These are phyloP conservation scores for Notocelia uddmanniana DNA, from an alignment of 2,888 invertebrate genomes.

Conservation along the genomic window DNA sequence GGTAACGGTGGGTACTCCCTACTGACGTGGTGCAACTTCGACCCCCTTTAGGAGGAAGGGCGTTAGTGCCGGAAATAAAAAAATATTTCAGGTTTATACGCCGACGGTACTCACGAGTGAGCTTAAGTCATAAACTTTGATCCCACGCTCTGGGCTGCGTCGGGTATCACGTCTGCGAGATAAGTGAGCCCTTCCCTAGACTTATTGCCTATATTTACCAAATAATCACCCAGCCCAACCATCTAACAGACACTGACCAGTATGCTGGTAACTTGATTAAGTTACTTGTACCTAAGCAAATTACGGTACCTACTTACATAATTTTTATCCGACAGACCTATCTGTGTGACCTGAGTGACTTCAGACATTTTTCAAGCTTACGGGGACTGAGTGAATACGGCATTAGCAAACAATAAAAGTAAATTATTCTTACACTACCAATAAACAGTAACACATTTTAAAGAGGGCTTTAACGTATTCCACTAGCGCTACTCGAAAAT, in stretches of 20 bases:
- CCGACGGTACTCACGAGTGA: constrained; percentile 33
- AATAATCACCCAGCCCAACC: constrained; percentile 40
- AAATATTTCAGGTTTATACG: constrained; percentile 10
- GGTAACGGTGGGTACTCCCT: too few species aligned
- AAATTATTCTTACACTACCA: too few species aligned
- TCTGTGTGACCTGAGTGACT: not conserved
- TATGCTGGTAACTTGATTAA: not conserved
- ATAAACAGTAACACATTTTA: too few species aligned
- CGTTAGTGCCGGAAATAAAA: not conserved
- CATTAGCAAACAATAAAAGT: too few species aligned
- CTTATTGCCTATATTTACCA: constrained; percentile 45
- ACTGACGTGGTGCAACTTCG: too few species aligned
- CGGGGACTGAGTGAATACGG: too few species aligned
- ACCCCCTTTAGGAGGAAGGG: too few species aligned
- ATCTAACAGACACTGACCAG: constrained; percentile 32
- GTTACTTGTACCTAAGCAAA: constrained; percentile 11
- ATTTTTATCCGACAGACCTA: not conserved
- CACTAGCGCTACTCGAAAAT: too few species aligned
- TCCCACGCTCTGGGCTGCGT: constrained; percentile 39
- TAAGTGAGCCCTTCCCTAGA: constrained; percentile 44
- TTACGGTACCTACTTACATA: not conserved
- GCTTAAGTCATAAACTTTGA: constrained; percentile 47
- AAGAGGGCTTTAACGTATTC: too few species aligned
- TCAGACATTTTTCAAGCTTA: not conserved
- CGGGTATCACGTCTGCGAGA: constrained; percentile 43